Percentiles rank a stretch among this genome's conserved stretches.
Conservation (phyloP, 2,888 invertebrate species). For the Sacculina carcini region DNA sequence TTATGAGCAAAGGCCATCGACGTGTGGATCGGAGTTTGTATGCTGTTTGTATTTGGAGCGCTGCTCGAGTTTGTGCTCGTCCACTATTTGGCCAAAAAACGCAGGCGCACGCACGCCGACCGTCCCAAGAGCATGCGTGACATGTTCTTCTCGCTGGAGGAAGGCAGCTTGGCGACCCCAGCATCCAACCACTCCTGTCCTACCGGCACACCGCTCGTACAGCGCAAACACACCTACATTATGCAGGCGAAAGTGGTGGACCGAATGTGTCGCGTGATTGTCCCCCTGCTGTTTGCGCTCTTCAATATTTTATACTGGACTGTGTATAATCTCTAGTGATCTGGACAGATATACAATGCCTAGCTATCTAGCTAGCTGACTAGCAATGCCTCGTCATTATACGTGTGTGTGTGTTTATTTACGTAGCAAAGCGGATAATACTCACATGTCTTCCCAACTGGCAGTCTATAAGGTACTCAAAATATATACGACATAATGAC, state of each 20-base stretch:
- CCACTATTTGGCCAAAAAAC: constrained; percentile 13
- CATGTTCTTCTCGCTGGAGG: not conserved
- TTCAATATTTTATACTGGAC: not conserved
- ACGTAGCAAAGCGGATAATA: too few species aligned
- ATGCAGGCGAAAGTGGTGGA: not conserved
- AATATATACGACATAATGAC: too few species aligned
- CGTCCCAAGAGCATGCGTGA: not conserved
- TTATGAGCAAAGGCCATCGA: constrained; percentile 14
- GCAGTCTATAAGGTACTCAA: too few species aligned
- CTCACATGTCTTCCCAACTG: too few species aligned
- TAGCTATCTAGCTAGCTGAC: too few species aligned
- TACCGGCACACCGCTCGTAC: too few species aligned
- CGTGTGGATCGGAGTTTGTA: constrained; percentile 13
- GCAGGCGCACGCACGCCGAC: not conserved
- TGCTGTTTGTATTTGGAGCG: constrained; percentile 13
- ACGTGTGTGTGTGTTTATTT: too few species aligned
- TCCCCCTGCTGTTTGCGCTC: not conserved
- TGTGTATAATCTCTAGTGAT: too few species aligned
- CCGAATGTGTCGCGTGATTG: not conserved
- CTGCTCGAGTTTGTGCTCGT: constrained; percentile 13
- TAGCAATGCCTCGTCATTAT: too few species aligned
- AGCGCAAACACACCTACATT: not conserved
- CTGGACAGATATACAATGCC: too few species aligned
- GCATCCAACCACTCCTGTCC: too few species aligned
- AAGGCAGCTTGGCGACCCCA: not conserved